Base-by-base conservation (phyloP, 2,113 vertebrate genomes). In the Bufo gargarizans region DNA sequence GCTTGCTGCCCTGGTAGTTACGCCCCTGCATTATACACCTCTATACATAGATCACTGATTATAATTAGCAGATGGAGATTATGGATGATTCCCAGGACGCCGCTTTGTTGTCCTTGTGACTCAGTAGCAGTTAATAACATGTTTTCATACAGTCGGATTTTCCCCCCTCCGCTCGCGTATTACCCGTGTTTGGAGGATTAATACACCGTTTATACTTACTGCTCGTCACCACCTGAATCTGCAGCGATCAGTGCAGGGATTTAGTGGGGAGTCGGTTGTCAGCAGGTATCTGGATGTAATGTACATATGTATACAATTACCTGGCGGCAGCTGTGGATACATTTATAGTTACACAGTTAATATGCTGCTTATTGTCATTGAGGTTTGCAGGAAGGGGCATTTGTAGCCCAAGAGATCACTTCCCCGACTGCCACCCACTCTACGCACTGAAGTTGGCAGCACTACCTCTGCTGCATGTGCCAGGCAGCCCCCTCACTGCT, bases 131-230 rank as follows among this genome's bases (percentile, higher is more conserved):
- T 82, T 63, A 63, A 63, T 63, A 56, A 61, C 58, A 63, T 82
- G 58, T 82, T 82, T 59, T 43, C 58, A 82, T 20, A 82, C 79
- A 45, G 47, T 63, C 4, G 49, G 49, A n/a, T n/a, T 77, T 50
- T 14, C 2, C 6, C 4, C 17, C 77, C 53, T 33, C n/a, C 77
- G 14, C 43, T 43, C 11, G 12, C 47, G 58, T 11, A 13, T 61
- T 43, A 17, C 58, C 9, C 9, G 20, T 82, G 58, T 47, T 45
- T 77, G 76, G 17, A 53, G 47, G 33, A 16, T 14, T 71, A 71
- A 14, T 43, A 14, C 12, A 71, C 22, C 11, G 67, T 22, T 0
- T 13, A 33, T 11, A 43, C 67, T 77, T 53, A 20, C 53, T 53
- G 9, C 47, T 10, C 45, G 19, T 20, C 74, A 10, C n/a, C 7